Conservation (phyloP, 2,797 vertebrate genomes). For the Lateolabrax maculatus region DNA sequence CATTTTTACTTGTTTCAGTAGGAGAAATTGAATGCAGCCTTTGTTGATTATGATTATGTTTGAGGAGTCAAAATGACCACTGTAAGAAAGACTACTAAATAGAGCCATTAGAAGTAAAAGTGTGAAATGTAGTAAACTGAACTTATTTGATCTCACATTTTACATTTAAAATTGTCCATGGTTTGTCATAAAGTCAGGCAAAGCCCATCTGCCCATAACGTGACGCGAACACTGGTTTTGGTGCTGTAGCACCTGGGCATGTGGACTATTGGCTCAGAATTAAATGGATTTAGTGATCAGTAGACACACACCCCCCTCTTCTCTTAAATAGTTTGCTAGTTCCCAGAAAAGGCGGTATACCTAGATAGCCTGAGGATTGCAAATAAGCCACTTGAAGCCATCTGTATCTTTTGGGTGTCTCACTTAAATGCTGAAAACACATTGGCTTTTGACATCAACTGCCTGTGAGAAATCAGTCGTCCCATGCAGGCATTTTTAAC, state of each 20-base stretch:
- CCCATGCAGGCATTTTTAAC: not conserved
- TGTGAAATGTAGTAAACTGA: not conserved
- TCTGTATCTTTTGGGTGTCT: conserved; percentile 6
- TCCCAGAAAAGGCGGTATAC: conserved; percentile 10
- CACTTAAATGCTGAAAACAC: not conserved
- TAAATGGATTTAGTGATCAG: conserved; percentile 58
- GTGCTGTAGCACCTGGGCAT: conserved; percentile 8
- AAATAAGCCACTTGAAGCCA: conserved; percentile 6
- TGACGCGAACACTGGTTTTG: conserved; percentile 1
- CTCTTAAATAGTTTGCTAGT: conserved; percentile 10
- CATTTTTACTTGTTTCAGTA: not conserved
- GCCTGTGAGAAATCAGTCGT: not conserved
- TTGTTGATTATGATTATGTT: not conserved
- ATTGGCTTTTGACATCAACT: conserved; percentile 27
- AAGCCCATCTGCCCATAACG: conserved; percentile 6
- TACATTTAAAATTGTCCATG: not conserved
- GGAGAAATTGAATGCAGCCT: not conserved
- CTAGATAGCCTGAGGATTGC: not conserved
- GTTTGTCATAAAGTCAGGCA: not conserved
- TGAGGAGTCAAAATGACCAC: not conserved
- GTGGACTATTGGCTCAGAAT: conserved; percentile 26
- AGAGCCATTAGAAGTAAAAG: not conserved
- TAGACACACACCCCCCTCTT: conserved; percentile 27
- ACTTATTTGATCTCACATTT: not conserved
- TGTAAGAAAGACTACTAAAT: not conserved